These are phyloP conservation scores for Sisyra terminalis DNA, from an alignment of 2,888 invertebrate species.

Conservation along the genomic window DNA sequence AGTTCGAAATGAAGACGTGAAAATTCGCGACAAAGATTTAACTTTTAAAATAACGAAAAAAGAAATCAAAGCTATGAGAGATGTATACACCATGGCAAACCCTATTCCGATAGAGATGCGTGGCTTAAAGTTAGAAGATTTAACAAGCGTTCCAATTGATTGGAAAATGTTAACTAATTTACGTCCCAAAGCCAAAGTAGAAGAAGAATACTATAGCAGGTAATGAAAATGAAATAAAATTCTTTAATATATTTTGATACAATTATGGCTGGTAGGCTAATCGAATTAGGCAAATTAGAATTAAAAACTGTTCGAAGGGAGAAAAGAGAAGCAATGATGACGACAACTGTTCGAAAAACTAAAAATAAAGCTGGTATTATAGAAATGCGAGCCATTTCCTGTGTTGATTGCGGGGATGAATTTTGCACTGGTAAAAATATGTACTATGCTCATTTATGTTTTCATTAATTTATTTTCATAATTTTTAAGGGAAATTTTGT, in stretches of 20 bases:
- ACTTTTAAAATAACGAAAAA: conserved; percentile 59
- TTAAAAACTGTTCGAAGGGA: conserved; percentile 54
- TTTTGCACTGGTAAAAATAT: conserved; percentile 49
- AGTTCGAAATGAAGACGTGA: conserved; percentile 59
- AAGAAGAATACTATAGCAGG: conserved; percentile 79
- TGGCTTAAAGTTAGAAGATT: conserved; percentile 52
- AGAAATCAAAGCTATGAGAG: conserved; percentile 46
- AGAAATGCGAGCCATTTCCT: conserved; percentile 57
- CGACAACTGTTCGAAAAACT: conserved; percentile 52
- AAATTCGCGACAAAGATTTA: conserved; percentile 56
- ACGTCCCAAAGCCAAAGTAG: conserved; percentile 64
- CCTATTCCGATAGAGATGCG: conserved; percentile 74
- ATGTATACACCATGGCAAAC: conserved; percentile 50
- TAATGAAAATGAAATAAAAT: conserved; percentile 19
- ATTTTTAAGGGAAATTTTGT: conserved; percentile 30
- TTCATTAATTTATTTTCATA: background rate
- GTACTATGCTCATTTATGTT: background rate
- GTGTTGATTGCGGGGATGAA: conserved; percentile 71
- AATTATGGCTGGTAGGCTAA: conserved; percentile 33
- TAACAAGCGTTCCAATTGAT: conserved; percentile 73
- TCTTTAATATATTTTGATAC: no score
- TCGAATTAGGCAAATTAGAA: conserved; percentile 67
- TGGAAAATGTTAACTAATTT: conserved; percentile 88
- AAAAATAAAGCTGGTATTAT: conserved; percentile 72
- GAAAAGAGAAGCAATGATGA: conserved; percentile 45